Evolutionary conservation across 2,888 invertebrate genomes (phyloP).

Genomic region (Eristalinus aeneus): DNA sequence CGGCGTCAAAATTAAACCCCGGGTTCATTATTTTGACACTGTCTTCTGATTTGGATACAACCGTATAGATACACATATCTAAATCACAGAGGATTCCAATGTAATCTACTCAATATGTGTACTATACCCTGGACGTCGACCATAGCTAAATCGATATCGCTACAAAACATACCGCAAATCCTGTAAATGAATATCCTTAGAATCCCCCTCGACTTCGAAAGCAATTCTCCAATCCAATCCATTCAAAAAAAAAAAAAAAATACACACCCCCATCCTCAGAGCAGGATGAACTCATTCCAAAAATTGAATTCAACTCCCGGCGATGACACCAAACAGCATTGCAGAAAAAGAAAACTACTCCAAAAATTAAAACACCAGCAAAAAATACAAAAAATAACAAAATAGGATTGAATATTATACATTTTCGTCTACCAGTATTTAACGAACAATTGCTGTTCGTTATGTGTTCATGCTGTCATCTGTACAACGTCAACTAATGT

Average conservation of each 20-base stretch:
- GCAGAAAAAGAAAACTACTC: constrained; percentile 26
- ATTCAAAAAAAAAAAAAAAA: constrained; percentile 18
- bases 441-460: constrained; percentile 80
- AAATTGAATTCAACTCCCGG: constrained; percentile 35
- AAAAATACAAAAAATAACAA: constrained; percentile 60
- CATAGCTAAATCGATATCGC: constrained; percentile 47
- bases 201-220: constrained; percentile 33
- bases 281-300: constrained; percentile 54
- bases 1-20: constrained; percentile 73
- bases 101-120: constrained; percentile 47
- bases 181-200: constrained; percentile 32
- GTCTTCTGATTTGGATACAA: constrained; percentile 80
- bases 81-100: constrained; percentile 46
- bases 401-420: constrained; percentile 82
- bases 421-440: constrained; percentile 82
- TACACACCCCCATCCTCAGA: constrained; percentile 30
- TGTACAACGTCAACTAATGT: constrained; percentile 30
- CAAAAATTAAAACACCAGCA: constrained; percentile 1
- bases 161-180: constrained; percentile 38
- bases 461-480: constrained; percentile 64
- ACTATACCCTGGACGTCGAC: constrained; percentile 67
- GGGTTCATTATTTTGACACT: constrained; percentile 81
- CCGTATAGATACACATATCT: constrained; percentile 67
- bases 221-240: constrained; percentile 4
- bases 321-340: constrained; percentile 63